Base-by-base conservation (phyloP, 2,113 vertebrate species). In the Eubucco bourcierii region DNA sequence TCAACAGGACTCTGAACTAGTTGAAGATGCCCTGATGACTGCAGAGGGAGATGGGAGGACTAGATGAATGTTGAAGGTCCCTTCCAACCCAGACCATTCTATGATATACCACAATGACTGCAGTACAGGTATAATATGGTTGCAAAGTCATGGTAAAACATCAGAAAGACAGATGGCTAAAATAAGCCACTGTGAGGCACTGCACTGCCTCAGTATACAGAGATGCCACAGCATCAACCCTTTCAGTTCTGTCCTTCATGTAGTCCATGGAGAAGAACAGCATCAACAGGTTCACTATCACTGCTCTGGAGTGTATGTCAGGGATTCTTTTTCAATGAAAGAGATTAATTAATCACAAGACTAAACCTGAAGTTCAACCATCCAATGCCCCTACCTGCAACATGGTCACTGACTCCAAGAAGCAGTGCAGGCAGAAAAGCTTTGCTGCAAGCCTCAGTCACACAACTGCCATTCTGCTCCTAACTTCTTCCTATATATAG, bases 101-200 rank as follows among this genome's bases (percentile, higher is more conserved):
- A 24, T 50, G 21, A 12, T 8, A 15, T 75, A 92, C 13, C 52
- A 61, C 0, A 0, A 28, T n/a, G 59, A 86, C 47, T 70, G 68
- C 50, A 90, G 61, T 52, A 76, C n/a, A 55, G 72, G 37, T 58
- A 50, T 47, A 91, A 95, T 66, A 50, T 92, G 80, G 60, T 89
- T 84, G 89, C 77, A 53, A 84, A 92, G 70, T 88, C 55, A 92
- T 15, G 14, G 73, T 87, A 92, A 94, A 90, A 95, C 89, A 31
- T 80, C 60, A 87, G 72, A 86, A 76, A 90, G 72, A 80, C 68
- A 94, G 91, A 53, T 3, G 21, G 47, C 20, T 12, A 3, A n/a
- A 81, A 41, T 1, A 64, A 75, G 31, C 41, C 33, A 75, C 58
- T 18, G 64, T 31, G 4, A 8, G 15, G n/a, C 31, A 41, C 64